These are phyloP conservation scores for Girardia tigrina DNA, from an alignment of 2,888 invertebrate genomes.

Conservation along the genomic window DNA sequence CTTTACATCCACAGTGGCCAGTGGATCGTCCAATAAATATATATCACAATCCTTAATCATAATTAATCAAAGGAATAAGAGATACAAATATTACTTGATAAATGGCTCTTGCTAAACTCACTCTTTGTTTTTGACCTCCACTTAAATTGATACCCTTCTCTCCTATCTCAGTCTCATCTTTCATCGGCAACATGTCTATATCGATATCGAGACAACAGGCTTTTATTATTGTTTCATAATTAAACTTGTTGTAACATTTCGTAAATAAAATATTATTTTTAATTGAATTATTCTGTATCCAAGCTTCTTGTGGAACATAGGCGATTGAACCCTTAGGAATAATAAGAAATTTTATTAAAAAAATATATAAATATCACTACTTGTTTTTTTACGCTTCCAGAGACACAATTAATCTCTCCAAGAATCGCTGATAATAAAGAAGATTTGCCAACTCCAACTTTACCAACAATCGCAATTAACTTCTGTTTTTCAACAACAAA, in stretches of 20 bases:
- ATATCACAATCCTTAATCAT: constrained; percentile 59
- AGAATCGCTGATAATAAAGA: constrained; percentile 56
- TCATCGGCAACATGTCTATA: constrained; percentile 64
- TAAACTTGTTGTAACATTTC: constrained; percentile 55
- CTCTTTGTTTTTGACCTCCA: constrained; percentile 72
- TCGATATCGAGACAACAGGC: constrained; percentile 55
- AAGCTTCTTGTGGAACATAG: constrained; percentile 67
- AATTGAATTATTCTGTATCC: constrained; percentile 63
- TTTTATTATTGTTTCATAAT: constrained; percentile 55
- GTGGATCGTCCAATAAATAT: constrained; percentile 73
- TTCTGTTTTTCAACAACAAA: not conserved
- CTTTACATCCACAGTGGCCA: constrained; percentile 80
- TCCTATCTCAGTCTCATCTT: constrained; percentile 70
- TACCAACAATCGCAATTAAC: not conserved
- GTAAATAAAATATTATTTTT: constrained; percentile 85
- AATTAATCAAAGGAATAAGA: not conserved
- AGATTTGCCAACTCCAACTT: constrained; percentile 40
- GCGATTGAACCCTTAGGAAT: constrained; percentile 57
- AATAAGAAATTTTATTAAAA: not conserved
- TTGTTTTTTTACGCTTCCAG: constrained; percentile 55
- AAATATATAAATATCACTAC: not conserved
- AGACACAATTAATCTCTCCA: constrained; percentile 57
- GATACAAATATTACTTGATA: constrained; percentile 53
- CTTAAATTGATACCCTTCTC: constrained; percentile 70
- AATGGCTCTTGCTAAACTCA: constrained; percentile 61